Conservation (phyloP, 2,113 vertebrate genomes). For the Mobula hypostoma region DNA sequence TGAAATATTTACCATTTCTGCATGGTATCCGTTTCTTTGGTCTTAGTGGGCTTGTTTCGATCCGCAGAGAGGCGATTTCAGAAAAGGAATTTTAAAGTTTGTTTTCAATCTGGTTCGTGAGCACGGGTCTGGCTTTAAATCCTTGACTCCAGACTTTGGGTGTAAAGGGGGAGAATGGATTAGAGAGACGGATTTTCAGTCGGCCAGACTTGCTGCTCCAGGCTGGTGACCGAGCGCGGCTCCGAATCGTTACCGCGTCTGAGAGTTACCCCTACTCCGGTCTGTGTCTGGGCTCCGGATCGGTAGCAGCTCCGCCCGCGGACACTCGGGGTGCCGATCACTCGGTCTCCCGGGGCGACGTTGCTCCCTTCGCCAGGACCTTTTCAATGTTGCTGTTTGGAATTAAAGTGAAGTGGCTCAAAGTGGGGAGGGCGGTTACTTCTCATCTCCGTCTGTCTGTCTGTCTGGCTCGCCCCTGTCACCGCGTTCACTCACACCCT, state of each 20-base stretch:
- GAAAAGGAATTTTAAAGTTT: background rate
- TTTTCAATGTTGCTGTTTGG: background rate
- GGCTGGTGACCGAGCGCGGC: background rate
- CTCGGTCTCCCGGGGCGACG: too few species aligned
- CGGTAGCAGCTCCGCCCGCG: background rate
- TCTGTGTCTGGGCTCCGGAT: background rate
- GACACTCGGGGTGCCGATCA: too few species aligned
- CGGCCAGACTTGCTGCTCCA: too few species aligned
- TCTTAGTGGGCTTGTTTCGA: constrained; percentile 51
- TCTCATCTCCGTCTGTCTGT: constrained; percentile 17
- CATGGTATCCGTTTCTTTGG: constrained; percentile 60
- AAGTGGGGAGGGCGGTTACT: constrained; percentile 29
- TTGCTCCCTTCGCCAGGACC: too few species aligned
- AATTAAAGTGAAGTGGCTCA: constrained; percentile 28
- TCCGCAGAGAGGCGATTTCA: background rate
- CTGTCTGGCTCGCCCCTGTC: constrained; percentile 2
- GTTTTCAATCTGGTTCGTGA: constrained; percentile 1
- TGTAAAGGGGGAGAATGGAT: background rate
- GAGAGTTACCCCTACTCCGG: background rate
- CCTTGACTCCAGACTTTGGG: constrained; percentile 3
- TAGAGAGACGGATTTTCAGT: background rate
- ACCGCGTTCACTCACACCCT: constrained; percentile 39
- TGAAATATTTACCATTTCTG: constrained; percentile 65
- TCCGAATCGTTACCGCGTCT: background rate
- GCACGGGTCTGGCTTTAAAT: background rate